These are phyloP conservation scores for Cistogaster globosa DNA, from an alignment of 2,888 invertebrate genomes.

Conservation along the genomic window DNA sequence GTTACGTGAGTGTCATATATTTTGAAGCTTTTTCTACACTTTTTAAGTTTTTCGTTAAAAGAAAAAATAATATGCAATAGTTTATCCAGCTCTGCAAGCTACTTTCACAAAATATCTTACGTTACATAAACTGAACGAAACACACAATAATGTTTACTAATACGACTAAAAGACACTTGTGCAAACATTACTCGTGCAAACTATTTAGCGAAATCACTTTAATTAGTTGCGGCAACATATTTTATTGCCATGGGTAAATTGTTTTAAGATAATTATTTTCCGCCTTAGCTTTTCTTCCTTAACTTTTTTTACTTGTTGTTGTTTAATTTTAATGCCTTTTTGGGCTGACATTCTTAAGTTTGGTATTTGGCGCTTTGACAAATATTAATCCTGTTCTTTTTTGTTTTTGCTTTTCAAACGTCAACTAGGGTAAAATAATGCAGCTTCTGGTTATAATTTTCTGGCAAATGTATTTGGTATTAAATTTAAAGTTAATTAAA, in stretches of 20 bases:
- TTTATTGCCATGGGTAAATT: slow-evolving; percentile 59
- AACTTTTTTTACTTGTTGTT: neutral
- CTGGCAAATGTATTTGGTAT: slow-evolving; percentile 3
- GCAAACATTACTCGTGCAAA: neutral
- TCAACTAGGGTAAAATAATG: slow-evolving; percentile 41
- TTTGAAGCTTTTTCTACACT: no score
- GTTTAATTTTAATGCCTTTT: slow-evolving; percentile 63
- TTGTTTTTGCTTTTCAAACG: slow-evolving; percentile 22
- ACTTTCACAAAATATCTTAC: no score
- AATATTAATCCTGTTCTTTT: slow-evolving; percentile 58
- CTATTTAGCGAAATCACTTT: slow-evolving; percentile 64
- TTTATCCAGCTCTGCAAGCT: no score
- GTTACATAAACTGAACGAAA: no score
- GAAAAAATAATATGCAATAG: no score
- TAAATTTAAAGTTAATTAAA: slow-evolving; percentile 42
- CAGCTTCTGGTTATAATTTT: slow-evolving; percentile 4
- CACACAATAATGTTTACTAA: no score
- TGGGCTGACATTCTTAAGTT: slow-evolving; percentile 69
- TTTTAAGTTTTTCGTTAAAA: no score
- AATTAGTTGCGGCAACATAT: slow-evolving; percentile 68
- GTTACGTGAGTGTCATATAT: no score
- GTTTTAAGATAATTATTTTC: slow-evolving; percentile 50
- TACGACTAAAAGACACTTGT: no score
- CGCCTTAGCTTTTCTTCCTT: no score
- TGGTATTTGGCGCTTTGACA: slow-evolving; percentile 71